Conservation (phyloP, 2,888 invertebrate genomes). For the Orthosia gothica region DNA sequence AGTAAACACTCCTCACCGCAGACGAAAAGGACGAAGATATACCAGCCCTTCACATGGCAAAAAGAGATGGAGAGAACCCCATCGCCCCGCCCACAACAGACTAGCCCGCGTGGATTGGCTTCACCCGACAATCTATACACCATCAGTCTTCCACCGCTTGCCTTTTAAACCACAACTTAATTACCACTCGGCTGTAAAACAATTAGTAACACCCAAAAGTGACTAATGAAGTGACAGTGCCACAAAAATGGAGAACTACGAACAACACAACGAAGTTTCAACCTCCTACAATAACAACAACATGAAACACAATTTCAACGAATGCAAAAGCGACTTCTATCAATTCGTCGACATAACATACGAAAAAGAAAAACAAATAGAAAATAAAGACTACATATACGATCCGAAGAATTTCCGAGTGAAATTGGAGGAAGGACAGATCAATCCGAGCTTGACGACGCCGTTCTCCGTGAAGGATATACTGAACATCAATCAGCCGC, state of each 20-base stretch:
- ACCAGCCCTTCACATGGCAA: slow-evolving; percentile 39
- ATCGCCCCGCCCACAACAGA: slow-evolving; percentile 82
- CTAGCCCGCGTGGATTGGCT: slow-evolving; percentile 85
- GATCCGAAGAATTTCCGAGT: slow-evolving; percentile 76
- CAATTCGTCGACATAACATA: slow-evolving; percentile 74
- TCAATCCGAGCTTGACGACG: slow-evolving; percentile 76
- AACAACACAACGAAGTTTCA: slow-evolving; percentile 85
- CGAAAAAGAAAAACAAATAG: slow-evolving; percentile 73
- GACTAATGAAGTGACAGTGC: slow-evolving; percentile 76
- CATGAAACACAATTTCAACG: slow-evolving; percentile 81
- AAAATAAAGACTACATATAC: slow-evolving; percentile 69
- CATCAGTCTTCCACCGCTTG: slow-evolving; percentile 87
- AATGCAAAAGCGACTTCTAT: slow-evolving; percentile 81
- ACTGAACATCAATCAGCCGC: slow-evolving; percentile 82
- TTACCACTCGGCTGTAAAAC: slow-evolving; percentile 72
- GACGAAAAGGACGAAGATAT: slow-evolving; percentile 70
- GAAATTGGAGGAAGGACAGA: slow-evolving; percentile 78
- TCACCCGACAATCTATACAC: slow-evolving; percentile 80
- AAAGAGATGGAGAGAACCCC: slow-evolving; percentile 70
- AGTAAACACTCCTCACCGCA: slow-evolving; percentile 79
- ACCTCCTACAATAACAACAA: slow-evolving; percentile 84
- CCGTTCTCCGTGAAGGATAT: slow-evolving; percentile 89
- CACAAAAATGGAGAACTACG: slow-evolving; percentile 83
- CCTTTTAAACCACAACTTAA: slow-evolving; percentile 83
- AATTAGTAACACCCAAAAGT: slow-evolving; percentile 75